Conservation (phyloP, 1,140 invertebrate genomes). For the Papilio aristodemus region DNA sequence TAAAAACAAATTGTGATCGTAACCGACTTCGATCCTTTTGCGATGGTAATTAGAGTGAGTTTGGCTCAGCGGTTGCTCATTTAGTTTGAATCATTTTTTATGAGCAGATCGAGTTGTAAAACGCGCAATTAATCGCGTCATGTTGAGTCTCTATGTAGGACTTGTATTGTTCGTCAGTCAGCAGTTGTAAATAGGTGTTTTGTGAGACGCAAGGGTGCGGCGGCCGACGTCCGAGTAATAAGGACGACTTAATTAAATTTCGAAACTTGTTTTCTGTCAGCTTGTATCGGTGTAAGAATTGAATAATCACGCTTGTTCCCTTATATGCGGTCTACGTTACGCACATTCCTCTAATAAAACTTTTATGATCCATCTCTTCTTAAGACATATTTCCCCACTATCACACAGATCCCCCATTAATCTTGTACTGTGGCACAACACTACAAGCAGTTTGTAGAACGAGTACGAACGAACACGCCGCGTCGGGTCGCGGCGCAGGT, state of each 20-base stretch:
- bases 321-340: too few relatives aligned
- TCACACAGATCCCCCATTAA: too few relatives aligned
- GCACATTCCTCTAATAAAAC: too few relatives aligned
- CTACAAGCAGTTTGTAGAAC: neutral
- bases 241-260: too few relatives aligned
- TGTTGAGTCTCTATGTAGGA: constrained; percentile 3
- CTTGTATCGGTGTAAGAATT: too few relatives aligned
- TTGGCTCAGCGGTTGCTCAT: neutral
- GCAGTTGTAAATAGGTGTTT: neutral
- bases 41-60: neutral
- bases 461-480: neutral
- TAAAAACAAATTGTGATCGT: neutral
- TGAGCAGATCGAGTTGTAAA: constrained; percentile 1
- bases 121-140: constrained; percentile 15
- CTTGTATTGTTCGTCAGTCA: neutral
- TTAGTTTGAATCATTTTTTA: constrained; percentile 8
- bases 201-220: neutral
- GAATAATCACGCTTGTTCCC: too few relatives aligned
- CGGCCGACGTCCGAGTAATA: neutral
- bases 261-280: too few relatives aligned
- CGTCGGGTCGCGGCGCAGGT: neutral
- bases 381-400: too few relatives aligned
- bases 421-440: too few relatives aligned
- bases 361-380: too few relatives aligned
- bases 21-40: neutral